Evolutionary conservation across 2,113 vertebrate genomes (phyloP).

Genomic region (Chrysemys picta): DNA sequence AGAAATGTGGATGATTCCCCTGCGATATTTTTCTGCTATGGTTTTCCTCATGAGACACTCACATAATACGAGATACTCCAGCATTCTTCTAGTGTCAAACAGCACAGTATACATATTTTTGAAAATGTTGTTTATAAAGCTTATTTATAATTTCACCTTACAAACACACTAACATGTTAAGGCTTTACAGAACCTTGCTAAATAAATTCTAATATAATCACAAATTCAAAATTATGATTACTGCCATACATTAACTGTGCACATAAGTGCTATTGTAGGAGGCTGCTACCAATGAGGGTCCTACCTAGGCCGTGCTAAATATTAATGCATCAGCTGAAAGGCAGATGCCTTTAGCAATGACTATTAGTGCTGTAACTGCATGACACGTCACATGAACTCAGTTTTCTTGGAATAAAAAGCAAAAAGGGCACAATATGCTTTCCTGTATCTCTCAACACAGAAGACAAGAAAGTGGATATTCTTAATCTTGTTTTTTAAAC

Average conservation of each 20-base stretch:
- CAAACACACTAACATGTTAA: not conserved
- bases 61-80: not conserved
- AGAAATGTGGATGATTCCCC: not conserved
- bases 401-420: not conserved
- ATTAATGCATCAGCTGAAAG: not conserved
- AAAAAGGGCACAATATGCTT: not conserved
- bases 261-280: not conserved
- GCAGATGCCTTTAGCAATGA: not conserved
- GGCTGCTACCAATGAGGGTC: not conserved
- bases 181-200: not conserved
- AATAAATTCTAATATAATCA: not conserved
- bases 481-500: not conserved
- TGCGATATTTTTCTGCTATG: not conserved
- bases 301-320: not conserved
- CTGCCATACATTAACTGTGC: not conserved
- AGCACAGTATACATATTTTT: not conserved
- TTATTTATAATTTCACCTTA: not conserved
- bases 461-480: not conserved
- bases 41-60: not conserved
- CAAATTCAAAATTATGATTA: not conserved
- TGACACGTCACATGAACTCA: not conserved
- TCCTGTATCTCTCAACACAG: not conserved
- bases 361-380: not conserved
- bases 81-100: not conserved
- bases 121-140: slow-evolving; percentile 16